Conservation (phyloP, 2,113 vertebrate genomes). For the Cyprinodon brontotheroides region DNA sequence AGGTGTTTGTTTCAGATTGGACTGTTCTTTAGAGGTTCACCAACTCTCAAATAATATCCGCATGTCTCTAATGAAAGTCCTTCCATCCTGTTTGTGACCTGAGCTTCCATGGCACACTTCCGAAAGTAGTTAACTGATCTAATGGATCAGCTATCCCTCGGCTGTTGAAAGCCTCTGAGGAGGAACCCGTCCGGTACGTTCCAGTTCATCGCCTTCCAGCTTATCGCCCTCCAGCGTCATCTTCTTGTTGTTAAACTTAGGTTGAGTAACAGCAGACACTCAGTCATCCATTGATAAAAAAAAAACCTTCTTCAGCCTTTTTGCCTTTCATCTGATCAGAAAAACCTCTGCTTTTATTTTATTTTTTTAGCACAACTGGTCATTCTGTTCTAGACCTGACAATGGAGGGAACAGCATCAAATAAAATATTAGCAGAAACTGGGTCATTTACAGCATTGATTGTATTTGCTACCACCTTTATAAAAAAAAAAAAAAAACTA, state of each 20-base stretch:
- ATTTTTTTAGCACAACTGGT: no score
- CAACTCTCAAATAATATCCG: not conserved
- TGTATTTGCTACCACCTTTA: no score
- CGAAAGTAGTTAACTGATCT: not conserved
- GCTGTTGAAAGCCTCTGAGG: not conserved
- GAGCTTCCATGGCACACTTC: not conserved
- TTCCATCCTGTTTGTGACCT: not conserved
- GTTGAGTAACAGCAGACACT: no score
- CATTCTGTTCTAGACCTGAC: no score
- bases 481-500: no score
- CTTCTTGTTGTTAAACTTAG: not conserved
- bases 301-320: not conserved
- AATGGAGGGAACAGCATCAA: no score
- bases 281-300: not conserved
- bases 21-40: not conserved
- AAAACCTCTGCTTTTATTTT: no score
- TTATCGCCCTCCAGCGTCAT: not conserved
- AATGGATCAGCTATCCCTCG: slow-evolving; percentile 1
- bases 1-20: not conserved
- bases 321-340: no score
- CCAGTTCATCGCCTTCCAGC: slow-evolving; percentile 15
- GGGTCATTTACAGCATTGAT: no score
- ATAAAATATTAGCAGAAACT: no score
- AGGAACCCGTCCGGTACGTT: not conserved
- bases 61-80: no score